Conservation (phyloP, 1,140 invertebrate genomes). For the Cydia strobilella region DNA sequence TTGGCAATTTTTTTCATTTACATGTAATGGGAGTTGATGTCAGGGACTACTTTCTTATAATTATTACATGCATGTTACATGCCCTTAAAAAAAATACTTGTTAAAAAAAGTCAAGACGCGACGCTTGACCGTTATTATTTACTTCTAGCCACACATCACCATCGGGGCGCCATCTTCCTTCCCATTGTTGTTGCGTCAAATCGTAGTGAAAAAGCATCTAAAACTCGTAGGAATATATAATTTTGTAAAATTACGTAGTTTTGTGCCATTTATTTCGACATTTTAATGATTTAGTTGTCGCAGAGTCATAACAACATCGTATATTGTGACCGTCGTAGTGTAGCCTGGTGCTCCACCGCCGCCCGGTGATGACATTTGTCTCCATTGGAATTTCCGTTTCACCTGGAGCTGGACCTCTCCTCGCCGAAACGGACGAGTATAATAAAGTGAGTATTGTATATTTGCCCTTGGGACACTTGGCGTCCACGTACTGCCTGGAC, state of each 20-base stretch:
- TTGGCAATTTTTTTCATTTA: too few species aligned
- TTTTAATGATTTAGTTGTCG: neutral
- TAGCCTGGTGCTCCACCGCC: neutral
- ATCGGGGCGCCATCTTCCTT: conserved; percentile 26
- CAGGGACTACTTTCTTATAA: neutral
- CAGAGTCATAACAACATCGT: neutral
- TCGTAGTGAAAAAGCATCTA: conserved; percentile 8
- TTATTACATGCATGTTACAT: too few species aligned
- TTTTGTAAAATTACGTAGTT: neutral
- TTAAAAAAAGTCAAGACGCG: neutral
- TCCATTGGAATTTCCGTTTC: conserved; percentile 23
- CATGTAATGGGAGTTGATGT: neutral
- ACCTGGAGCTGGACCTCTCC: conserved; percentile 21
- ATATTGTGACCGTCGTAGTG: conserved; percentile 8
- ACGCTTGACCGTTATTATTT: neutral
- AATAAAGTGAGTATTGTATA: conserved; percentile 5
- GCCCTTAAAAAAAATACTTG: neutral
- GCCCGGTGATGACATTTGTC: conserved; percentile 30
- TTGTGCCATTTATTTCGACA: neutral
- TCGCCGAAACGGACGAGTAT: neutral
- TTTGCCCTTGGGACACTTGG: neutral
- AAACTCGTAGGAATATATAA: neutral
- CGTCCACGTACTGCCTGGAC: neutral
- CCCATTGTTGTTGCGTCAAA: conserved; percentile 31
- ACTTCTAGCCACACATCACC: conserved; percentile 15